Percentiles rank a stretch among this genome's conserved stretches.
Conservation (phyloP, 2,888 invertebrate species). For the Sceliomorpha sp. region DNA sequence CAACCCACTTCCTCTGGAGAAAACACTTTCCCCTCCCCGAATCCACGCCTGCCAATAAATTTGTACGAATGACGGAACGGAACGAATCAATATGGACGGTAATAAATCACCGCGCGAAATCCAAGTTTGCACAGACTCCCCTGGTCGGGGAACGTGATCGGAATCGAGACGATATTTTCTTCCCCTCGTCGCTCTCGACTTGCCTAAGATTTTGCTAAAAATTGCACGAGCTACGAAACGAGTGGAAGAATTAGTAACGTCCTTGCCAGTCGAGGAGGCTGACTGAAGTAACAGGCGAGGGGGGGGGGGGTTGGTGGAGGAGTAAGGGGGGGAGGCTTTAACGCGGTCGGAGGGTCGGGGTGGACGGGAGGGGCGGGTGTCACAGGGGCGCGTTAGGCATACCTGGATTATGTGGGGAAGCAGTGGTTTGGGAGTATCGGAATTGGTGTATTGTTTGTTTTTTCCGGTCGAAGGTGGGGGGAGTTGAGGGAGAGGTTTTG, state of each 20-base stretch:
- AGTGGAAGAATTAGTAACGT: constrained; percentile 66
- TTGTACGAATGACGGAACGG: constrained; percentile 28
- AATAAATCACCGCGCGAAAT: constrained; percentile 40
- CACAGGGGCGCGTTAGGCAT: no score
- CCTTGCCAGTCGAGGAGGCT: constrained; percentile 58
- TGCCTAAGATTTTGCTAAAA: constrained; percentile 46
- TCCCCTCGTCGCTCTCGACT: constrained; percentile 1
- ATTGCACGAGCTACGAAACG: constrained; percentile 31
- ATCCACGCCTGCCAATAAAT: constrained; percentile 30
- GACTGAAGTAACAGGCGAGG: constrained; percentile 59
- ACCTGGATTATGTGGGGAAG: no score
- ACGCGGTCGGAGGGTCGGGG: no score
- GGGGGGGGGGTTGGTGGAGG: not conserved
- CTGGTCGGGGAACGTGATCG: constrained; percentile 31
- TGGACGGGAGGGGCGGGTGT: no score
- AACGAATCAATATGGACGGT: constrained; percentile 43
- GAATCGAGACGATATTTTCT: constrained; percentile 31
- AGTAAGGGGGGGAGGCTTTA: no score
- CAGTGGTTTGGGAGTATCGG: no score
- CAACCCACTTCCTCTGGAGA: no score
- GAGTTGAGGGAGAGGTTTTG: no score
- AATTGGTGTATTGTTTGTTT: no score
- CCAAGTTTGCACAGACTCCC: constrained; percentile 39
- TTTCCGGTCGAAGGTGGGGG: no score
- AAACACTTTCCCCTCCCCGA: no score